Evolutionary conservation across 2,888 invertebrate species (phyloP), one percentile per base, ranked within the genome.

Genomic region (Synergus japonicus): DNA sequence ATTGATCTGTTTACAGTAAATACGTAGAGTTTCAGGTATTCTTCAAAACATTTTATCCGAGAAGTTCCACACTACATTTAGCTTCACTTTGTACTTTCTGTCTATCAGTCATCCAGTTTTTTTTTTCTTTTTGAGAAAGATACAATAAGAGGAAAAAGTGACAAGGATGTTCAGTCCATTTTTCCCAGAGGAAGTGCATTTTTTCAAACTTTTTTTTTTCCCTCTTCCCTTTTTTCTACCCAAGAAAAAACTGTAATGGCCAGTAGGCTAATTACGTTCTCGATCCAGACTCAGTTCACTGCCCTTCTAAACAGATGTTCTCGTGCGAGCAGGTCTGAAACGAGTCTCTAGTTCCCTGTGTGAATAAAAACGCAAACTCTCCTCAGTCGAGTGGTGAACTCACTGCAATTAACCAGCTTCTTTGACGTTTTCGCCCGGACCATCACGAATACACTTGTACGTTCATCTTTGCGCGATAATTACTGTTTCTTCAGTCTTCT

Each of bases 351-450:
- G 60, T 22, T 60, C 60, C 18, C 10, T 60, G 12, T 9, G 22
- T 12, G 22, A 5, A 60, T 12, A 60, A 60, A 60, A 60, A 60
- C 60, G 22, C 22, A 12, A 60, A 22, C 60, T 60, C 22, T 22
- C 60, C 12, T 60, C 60, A 22, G 60, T 22, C 60, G 12, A 60
- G 60, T 22, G 12, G 60, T 60, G 22, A 22, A 22, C 60, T 60
- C 12, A 60, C 60, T 60, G 60, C 60, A 60, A 22, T 60, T 60
- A 60, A 60, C 12, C 60, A 60, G 22, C 60, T 60, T 60, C 12
- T 22, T 60, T 22, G 22, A 22, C 60, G 60, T 60, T 60, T 13
- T 60, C 60, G 22, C 60, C 22, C 60, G 22, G 22, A 22, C 22
- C 60, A 22, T 22, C 60, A 12, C 60, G 60, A 22, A 60, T 60